Conservation (phyloP, 2,797 vertebrate species). For the Myotis daubentonii region DNA sequence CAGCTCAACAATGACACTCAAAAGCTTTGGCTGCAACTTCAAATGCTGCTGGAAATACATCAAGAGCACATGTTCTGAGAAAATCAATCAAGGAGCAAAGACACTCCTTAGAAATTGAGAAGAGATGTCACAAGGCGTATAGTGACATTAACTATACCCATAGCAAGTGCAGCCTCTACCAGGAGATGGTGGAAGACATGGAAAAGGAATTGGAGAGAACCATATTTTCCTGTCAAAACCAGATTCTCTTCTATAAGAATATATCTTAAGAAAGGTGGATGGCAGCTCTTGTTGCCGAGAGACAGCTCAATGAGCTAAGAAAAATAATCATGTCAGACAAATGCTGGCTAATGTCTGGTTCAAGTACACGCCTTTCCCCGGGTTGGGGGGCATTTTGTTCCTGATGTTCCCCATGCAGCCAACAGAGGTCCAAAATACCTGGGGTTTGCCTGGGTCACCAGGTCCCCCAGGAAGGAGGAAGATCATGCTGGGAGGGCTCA, state of each 20-base stretch:
- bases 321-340: not conserved
- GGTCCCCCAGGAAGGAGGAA: not conserved
- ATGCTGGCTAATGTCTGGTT: accelerated
- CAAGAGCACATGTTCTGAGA: not conserved
- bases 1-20: not conserved
- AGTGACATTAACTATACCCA: not conserved
- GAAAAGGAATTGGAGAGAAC: not conserved
- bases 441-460: not conserved
- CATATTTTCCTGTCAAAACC: not conserved
- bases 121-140: not conserved
- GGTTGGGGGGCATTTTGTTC: accelerated
- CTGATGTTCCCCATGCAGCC: accelerated
- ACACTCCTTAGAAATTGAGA: not conserved
- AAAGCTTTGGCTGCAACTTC: not conserved
- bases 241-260: not conserved
- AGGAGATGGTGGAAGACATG: not conserved
- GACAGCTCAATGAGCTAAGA: not conserved
- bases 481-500: not conserved
- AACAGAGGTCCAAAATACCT: no score
- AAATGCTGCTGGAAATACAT: not conserved
- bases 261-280: not conserved
- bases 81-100: not conserved
- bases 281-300: not conserved
- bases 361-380: not conserved
- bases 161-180: accelerated